phyloP scores from a whole-genome alignment of 2,113 vertebrate genomes.

The Microcebus griseorufus region DNA sequence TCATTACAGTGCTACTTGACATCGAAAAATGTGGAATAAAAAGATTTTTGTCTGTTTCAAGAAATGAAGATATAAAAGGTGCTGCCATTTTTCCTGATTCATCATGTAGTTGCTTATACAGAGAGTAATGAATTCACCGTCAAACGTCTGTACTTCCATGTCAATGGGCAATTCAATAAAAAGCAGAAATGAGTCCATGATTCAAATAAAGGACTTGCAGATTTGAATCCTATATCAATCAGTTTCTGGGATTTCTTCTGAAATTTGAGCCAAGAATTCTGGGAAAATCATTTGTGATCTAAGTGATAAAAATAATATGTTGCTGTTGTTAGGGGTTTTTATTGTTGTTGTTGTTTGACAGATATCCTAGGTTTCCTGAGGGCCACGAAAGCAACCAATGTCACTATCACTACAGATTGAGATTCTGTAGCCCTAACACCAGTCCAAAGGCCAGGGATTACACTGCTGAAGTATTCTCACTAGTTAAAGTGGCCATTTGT shows the following conservation, averaged over 20 bases:
- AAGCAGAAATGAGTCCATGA: neutral
- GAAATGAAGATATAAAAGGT: neutral
- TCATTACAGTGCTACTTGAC: neutral
- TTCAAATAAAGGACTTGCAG: neutral
- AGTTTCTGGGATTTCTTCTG: neutral
- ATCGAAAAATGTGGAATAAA: neutral
- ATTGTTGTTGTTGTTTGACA: neutral
- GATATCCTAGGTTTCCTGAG: neutral
- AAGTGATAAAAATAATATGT: neutral
- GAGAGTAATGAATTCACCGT: neutral
- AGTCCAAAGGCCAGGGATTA: neutral
- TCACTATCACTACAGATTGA: neutral
- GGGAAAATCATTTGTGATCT: constrained; percentile 12
- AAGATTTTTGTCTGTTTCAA: constrained; percentile 11
- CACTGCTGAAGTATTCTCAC: neutral
- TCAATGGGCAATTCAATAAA: neutral
- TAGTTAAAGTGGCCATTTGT: neutral
- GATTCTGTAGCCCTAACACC: neutral
- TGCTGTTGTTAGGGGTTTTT: neutral
- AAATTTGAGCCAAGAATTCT: neutral
- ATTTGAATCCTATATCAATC: neutral
- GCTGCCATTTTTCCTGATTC: neutral
- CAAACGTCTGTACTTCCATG: neutral
- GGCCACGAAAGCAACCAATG: neutral
- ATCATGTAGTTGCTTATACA: neutral